Conservation (phyloP, 2,888 invertebrate genomes). For the Odontocolon sp. region DNA sequence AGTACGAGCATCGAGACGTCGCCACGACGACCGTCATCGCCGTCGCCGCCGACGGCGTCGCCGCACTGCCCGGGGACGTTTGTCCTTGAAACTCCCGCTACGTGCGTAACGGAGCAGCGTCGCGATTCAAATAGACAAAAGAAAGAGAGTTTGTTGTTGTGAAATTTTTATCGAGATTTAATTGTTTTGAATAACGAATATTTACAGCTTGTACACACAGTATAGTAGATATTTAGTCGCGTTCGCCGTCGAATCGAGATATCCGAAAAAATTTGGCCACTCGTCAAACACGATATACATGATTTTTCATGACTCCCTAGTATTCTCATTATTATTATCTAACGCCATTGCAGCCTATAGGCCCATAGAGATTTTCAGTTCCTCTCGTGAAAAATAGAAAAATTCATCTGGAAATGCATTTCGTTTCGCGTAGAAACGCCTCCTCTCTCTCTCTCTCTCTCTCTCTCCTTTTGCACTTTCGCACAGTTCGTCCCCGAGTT, state of each 20-base stretch:
- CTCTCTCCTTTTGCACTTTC: neutral
- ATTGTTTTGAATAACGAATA: constrained; percentile 52
- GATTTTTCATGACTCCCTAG: neutral
- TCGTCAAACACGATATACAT: neutral
- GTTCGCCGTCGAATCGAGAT: constrained; percentile 22
- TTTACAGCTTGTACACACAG: constrained; percentile 60
- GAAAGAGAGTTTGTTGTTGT: constrained; percentile 7
- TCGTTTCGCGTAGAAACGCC: too few species aligned
- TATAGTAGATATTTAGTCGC: constrained; percentile 46
- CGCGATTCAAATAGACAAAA: neutral
- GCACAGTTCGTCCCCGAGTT: too few species aligned
- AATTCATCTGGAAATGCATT: constrained; percentile 44
- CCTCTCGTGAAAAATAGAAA: constrained; percentile 51
- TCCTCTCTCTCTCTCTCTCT: too few species aligned
- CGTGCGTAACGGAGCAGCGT: neutral
- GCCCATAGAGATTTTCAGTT: too few species aligned
- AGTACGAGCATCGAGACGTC: constrained; percentile 51
- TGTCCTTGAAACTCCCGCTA: neutral
- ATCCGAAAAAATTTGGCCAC: constrained; percentile 29
- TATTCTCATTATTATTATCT: constrained; percentile 46
- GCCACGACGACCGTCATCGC: constrained; percentile 51
- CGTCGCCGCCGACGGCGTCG: neutral
- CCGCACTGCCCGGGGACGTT: constrained; percentile 41
- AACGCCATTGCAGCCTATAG: too few species aligned
- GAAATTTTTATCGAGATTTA: constrained; percentile 44